phyloP scores from a whole-genome alignment of 2,797 vertebrate species.

The Danio albolineatus region DNA sequence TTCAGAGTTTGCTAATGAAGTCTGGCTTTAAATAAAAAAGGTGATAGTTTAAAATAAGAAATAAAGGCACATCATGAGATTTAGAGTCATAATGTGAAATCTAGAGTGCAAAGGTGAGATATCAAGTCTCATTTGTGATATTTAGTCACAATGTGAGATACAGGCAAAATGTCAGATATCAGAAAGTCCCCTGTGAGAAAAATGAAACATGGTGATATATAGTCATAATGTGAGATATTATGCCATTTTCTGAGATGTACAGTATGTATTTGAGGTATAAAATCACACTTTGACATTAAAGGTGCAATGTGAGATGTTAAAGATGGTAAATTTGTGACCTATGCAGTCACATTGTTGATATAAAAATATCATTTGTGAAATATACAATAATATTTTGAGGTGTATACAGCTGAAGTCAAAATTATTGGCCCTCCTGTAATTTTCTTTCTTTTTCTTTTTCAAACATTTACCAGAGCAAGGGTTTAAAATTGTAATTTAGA shows the following conservation, averaged over 20 bases:
- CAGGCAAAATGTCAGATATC: too few species aligned
- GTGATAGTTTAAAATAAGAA: neutral
- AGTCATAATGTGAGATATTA: neutral
- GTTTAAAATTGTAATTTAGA: too few species aligned
- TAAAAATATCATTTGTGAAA: neutral
- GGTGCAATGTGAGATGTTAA: neutral
- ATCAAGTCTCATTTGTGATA: neutral
- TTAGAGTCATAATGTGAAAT: neutral
- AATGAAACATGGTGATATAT: neutral
- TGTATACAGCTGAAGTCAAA: too few species aligned
- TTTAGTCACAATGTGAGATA: too few species aligned
- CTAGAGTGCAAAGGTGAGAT: neutral
- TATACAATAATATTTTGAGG: too few species aligned
- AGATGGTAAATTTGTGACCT: neutral
- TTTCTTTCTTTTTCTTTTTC: too few species aligned
- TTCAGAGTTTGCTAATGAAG: neutral
- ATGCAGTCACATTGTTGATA: neutral
- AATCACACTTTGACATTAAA: neutral
- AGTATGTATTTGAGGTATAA: too few species aligned
- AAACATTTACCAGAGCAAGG: too few species aligned
- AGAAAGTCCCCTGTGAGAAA: too few species aligned
- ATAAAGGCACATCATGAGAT: neutral
- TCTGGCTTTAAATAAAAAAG: neutral
- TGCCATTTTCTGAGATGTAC: too few species aligned
- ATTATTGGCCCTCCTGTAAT: too few species aligned